Evolutionary conservation across 2,797 vertebrate genomes (phyloP).

Genomic region (Pipistrellus nathusii): DNA sequence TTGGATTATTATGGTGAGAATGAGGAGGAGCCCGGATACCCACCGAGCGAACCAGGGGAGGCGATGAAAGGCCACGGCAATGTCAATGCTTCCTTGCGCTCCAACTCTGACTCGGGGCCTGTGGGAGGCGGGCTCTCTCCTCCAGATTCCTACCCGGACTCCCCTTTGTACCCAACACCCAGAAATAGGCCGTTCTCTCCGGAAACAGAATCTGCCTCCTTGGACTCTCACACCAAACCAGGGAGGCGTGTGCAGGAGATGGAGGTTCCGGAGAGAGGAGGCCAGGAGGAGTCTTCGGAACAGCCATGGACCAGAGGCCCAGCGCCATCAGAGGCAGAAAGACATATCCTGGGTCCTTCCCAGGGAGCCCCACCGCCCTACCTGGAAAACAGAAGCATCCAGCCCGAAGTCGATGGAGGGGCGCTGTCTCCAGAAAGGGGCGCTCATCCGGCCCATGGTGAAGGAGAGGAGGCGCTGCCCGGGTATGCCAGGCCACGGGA

Average conservation of each 20-base stretch:
- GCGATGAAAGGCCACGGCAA: not conserved
- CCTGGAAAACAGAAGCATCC: not conserved
- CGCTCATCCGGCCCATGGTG: conserved; percentile 69
- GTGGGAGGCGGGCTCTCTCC: not conserved
- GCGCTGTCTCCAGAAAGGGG: conserved; percentile 46
- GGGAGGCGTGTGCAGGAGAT: not conserved
- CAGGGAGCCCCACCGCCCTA: not conserved
- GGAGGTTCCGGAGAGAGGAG: conserved; percentile 63
- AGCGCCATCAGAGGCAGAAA: not conserved
- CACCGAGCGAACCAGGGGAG: conserved; percentile 67
- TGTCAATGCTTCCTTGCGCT: not conserved
- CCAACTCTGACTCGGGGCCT: not conserved
- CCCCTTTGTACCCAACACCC: not conserved
- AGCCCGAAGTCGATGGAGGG: conserved; percentile 14
- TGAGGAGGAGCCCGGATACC: conserved; percentile 87
- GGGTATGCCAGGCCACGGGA: conserved; percentile 57
- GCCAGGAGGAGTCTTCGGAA: not conserved
- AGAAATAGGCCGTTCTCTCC: conserved; percentile 37
- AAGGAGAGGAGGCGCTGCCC: conserved; percentile 60
- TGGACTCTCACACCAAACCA: conserved; percentile 53
- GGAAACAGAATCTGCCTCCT: conserved; percentile 54
- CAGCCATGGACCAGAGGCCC: not conserved
- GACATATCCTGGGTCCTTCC: conserved; percentile 18
- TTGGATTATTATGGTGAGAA: conserved; percentile 83
- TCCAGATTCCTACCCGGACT: conserved; percentile 4